phyloP scores from a whole-genome alignment of 2,113 vertebrate species.

The Speoplatyrhinus poulsoni region DNA sequence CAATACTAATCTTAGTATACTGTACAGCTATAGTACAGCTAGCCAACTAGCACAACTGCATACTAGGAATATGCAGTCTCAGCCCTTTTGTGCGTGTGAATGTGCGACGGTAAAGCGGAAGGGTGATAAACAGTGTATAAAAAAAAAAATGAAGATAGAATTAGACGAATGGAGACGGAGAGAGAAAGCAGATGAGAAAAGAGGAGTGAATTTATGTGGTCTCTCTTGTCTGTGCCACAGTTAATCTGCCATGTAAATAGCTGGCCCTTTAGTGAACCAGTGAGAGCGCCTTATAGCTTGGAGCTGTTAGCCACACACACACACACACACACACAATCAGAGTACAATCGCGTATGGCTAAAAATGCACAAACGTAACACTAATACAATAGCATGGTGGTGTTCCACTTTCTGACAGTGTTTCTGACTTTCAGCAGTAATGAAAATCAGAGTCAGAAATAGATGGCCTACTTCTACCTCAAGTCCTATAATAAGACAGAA shows the following conservation, averaged over 20 bases:
- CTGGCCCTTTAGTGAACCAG: constrained; percentile 48
- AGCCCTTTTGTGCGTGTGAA: neutral
- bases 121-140: neutral
- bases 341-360: neutral
- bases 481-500: constrained; percentile 33
- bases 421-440: constrained; percentile 53
- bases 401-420: constrained; percentile 51
- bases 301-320: neutral
- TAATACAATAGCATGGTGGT: constrained; percentile 27
- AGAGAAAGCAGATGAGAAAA: constrained; percentile 1
- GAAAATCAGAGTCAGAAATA: constrained; percentile 59
- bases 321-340: constrained; percentile 7
- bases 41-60: too few relatives aligned
- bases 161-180: neutral
- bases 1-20: too few relatives aligned
- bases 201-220: constrained; percentile 3
- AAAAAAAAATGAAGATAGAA: neutral
- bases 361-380: neutral
- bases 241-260: constrained; percentile 29
- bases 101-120: neutral
- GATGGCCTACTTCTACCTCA: constrained; percentile 58
- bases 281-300: constrained; percentile 12
- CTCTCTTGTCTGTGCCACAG: constrained; percentile 19
- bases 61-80: too few relatives aligned
- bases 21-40: too few relatives aligned